Evolutionary conservation across 2,888 invertebrate genomes (phyloP), one percentile per base, ranked within the genome.

Genomic region (Machimus atricapillus): DNA sequence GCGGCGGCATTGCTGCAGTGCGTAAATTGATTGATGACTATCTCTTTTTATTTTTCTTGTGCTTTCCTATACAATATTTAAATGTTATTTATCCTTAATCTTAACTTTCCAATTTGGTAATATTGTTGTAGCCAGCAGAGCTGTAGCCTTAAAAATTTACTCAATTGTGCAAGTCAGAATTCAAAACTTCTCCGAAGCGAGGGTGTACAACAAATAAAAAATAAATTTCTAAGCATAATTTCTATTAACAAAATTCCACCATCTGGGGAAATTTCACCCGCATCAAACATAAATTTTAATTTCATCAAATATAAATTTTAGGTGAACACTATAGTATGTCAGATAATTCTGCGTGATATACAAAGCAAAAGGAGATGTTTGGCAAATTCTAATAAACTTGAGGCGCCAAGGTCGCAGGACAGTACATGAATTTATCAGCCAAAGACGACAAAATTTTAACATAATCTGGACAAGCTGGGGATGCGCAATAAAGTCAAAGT

Each of bases 401-500:
- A 37, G 31, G n/a, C 31, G 14, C 52, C 8, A 46, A 52, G 56
- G 16, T 27, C 79, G 8, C 14, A 43, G 52, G 79, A 46, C 2
- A 12, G 40, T 9, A 12, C 79, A 79, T 14, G 52, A 7, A n/a
- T 52, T 52, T 52, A 52, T 52, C 52, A n/a, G n/a, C 52, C 16
- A 52, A 7, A 19, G n/a, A 52, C n/a, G 52, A 52, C 52, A 52
- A 52, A 52, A 52, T 52, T 52, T 52, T 2, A 14, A 79, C 16
- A 52, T 79, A 52, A 79, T 79, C 79, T 79, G 27, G 31, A 31
- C 27, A n/a, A 52, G 52, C n/a, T 7, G 78, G 31, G 31, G 78
- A n/a, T 23, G 14, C 79, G 31, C 52, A 79, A 79, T 79, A 79
- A 79, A 79, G 46, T 79, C 79, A 52, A 52, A 79, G 79, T 79